Percentiles rank a stretch among this genome's conserved stretches.
Conservation (phyloP, 2,888 invertebrate species). For the Sepiola atlantica region DNA sequence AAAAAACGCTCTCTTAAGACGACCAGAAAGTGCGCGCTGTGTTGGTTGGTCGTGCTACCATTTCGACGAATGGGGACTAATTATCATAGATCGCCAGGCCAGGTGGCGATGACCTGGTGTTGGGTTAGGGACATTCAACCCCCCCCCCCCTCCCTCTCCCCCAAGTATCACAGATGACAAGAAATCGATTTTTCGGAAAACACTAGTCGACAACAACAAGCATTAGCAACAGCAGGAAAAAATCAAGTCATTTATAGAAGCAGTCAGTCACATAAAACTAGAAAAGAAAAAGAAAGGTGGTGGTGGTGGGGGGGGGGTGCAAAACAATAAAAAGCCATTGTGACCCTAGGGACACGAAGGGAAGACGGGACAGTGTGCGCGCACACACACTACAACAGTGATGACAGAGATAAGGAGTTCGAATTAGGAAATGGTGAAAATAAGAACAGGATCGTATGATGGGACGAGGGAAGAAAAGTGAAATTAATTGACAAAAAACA, state of each 20-base stretch:
- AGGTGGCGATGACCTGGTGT: conserved; percentile 32
- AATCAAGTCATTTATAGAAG: background rate
- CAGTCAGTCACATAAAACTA: background rate
- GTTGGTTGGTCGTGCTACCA: background rate
- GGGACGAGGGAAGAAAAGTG: background rate
- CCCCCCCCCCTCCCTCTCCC: background rate
- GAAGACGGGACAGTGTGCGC: too few species aligned
- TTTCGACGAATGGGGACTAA: conserved; percentile 24
- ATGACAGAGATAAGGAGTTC: background rate
- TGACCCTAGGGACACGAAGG: background rate
- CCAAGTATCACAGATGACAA: background rate
- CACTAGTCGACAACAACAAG: background rate
- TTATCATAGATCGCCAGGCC: conserved; percentile 37
- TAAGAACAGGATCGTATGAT: background rate
- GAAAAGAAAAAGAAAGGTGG: background rate
- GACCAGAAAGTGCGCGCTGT: background rate
- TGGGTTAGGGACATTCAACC: background rate
- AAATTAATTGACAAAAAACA: background rate
- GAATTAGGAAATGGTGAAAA: background rate
- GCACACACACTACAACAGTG: background rate
- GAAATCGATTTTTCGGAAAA: background rate
- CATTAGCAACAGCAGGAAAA: conserved; percentile 20
- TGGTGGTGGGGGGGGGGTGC: background rate
- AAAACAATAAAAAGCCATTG: background rate
- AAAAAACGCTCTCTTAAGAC: background rate